Conservation (phyloP, 2,888 invertebrate species). For the Xanthia icteritia region DNA sequence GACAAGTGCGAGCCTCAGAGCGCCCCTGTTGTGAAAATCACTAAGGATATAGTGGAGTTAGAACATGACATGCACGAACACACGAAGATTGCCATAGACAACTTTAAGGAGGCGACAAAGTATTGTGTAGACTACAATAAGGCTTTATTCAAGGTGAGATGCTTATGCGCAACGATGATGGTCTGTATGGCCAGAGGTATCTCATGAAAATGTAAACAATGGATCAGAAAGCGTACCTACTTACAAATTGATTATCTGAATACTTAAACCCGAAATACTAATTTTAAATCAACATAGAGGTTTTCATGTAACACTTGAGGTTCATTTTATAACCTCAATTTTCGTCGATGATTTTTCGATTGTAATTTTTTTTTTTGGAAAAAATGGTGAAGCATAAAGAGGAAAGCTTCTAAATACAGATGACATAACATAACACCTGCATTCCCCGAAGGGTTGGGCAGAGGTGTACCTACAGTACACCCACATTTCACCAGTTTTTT, state of each 20-base stretch:
- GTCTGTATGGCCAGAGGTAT: background rate
- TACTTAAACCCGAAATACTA: background rate
- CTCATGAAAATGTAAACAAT: background rate
- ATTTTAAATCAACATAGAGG: background rate
- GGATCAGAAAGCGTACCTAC: background rate
- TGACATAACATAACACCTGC: too few relatives aligned
- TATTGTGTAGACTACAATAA: conserved; percentile 90
- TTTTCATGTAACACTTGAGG: background rate
- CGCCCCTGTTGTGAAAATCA: conserved; percentile 75
- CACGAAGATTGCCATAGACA: conserved; percentile 91
- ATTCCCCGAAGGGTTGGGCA: too few relatives aligned
- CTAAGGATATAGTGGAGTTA: conserved; percentile 84
- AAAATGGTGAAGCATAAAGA: background rate
- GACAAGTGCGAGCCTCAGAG: conserved; percentile 80
- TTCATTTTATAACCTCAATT: background rate
- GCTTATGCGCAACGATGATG: background rate
- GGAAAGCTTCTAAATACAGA: background rate
- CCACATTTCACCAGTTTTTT: too few relatives aligned
- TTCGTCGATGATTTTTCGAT: background rate
- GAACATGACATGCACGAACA: conserved; percentile 89
- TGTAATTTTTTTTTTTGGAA: background rate
- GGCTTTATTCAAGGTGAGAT: conserved; percentile 79
- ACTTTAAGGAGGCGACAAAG: conserved; percentile 91
- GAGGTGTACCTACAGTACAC: too few relatives aligned
- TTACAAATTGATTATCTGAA: background rate